Conservation (phyloP, 2,888 invertebrate species). For the Drosophila greeni region DNA sequence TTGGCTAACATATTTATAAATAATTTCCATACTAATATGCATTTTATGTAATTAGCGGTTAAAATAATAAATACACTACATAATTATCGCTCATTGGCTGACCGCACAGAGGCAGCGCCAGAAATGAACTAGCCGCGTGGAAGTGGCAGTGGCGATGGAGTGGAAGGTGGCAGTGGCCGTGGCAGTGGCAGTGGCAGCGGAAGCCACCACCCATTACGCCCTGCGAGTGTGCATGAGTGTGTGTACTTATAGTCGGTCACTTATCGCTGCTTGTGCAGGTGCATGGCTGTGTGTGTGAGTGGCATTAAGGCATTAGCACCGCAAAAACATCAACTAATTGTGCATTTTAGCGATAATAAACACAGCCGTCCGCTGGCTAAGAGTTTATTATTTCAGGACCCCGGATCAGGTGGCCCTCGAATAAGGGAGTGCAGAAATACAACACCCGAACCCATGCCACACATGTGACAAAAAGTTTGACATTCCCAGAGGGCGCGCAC, state of each 20-base stretch:
- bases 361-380: constrained; percentile 45
- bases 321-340: constrained; percentile 72
- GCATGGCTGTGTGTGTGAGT: constrained; percentile 15
- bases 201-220: constrained; percentile 3
- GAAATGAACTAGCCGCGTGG: constrained; percentile 51
- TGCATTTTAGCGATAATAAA: constrained; percentile 72
- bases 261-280: constrained; percentile 58
- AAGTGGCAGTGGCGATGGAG: constrained; percentile 1
- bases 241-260: constrained; percentile 46
- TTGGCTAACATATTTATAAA: constrained; percentile 69
- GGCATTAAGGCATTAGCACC: constrained; percentile 71
- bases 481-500: constrained; percentile 31
- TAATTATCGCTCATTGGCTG: constrained; percentile 69
- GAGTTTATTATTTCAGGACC: constrained; percentile 70
- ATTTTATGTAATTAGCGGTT: constrained; percentile 74
- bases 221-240: constrained; percentile 14
- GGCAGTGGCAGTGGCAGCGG: constrained; percentile 1
- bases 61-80: constrained; percentile 73
- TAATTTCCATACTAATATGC: constrained; percentile 72
- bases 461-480: constrained; percentile 63
- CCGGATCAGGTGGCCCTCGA: constrained; percentile 36
- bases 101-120: constrained; percentile 60
- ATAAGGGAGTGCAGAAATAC: constrained; percentile 1
- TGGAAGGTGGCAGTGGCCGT: constrained; percentile 7
- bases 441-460: constrained; percentile 8